These are phyloP conservation scores for Graphium colonna DNA, from an alignment of 2,888 invertebrate species.

Conservation along the genomic window DNA sequence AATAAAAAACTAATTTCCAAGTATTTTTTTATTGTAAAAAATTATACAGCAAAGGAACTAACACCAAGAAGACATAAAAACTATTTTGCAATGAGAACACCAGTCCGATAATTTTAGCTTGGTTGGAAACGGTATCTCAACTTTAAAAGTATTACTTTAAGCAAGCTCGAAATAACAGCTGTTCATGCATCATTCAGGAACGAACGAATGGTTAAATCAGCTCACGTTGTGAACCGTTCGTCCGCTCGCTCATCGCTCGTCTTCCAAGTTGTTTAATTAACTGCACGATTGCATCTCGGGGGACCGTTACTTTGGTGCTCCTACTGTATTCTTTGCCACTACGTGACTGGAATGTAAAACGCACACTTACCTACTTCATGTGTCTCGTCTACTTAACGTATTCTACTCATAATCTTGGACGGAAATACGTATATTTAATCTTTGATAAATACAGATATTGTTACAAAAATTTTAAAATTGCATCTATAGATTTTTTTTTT, in stretches of 20 bases:
- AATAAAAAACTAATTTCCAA: no score
- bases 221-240: slow-evolving; percentile 11
- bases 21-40: no score
- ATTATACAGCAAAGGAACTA: no score
- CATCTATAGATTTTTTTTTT: neutral
- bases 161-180: neutral
- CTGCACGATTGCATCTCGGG: slow-evolving; percentile 16
- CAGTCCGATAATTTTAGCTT: no score
- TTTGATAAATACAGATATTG: neutral
- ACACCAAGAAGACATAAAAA: no score
- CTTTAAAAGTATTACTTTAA: neutral
- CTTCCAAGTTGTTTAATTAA: slow-evolving; percentile 21
- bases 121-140: no score
- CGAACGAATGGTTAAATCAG: neutral
- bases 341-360: slow-evolving; percentile 16
- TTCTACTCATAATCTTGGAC: neutral
- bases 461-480: neutral
- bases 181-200: neutral
- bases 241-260: slow-evolving; percentile 5
- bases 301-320: slow-evolving; percentile 15
- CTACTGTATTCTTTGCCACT: slow-evolving; percentile 18
- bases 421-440: neutral
- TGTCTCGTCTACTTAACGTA: slow-evolving; percentile 9
- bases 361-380: slow-evolving; percentile 10
- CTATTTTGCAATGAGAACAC: no score